Evolutionary conservation across 2,797 vertebrate genomes (phyloP).

Genomic region (Hemibagrus guttatus): DNA sequence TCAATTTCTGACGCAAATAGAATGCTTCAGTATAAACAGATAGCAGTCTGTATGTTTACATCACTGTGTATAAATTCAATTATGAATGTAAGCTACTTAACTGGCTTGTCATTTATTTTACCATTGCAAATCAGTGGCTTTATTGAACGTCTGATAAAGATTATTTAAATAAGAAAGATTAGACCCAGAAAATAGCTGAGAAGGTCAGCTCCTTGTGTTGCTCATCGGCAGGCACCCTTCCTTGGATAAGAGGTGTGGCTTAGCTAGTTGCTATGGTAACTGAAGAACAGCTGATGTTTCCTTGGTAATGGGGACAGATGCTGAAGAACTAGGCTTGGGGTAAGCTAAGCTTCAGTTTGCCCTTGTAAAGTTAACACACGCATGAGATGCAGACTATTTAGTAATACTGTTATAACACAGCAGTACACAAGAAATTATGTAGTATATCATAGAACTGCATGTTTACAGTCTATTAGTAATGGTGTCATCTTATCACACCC

Average conservation of each 20-base stretch:
- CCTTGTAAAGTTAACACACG: conserved; percentile 32
- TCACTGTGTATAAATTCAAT: not conserved
- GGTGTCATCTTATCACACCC: not conserved
- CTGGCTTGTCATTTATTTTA: conserved; percentile 3
- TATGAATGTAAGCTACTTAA: not conserved
- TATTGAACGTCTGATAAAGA: not conserved
- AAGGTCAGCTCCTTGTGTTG: conserved; percentile 56
- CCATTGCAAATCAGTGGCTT: not conserved
- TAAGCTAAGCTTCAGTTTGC: conserved; percentile 27
- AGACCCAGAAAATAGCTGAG: conserved; percentile 43
- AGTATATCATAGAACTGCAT: too few species aligned
- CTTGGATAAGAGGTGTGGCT: conserved; percentile 42
- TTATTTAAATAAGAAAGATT: conserved; percentile 21
- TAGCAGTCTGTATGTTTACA: not conserved
- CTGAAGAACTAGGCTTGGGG: conserved; percentile 52
- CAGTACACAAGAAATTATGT: not conserved
- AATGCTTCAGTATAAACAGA: conserved; percentile 12
- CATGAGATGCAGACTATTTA: not conserved
- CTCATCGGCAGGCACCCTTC: conserved; percentile 44
- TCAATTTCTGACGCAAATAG: conserved; percentile 11
- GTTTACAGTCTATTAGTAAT: not conserved
- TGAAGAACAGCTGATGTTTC: conserved; percentile 64
- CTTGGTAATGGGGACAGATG: conserved; percentile 67
- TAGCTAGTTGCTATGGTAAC: conserved; percentile 66
- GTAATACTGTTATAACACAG: not conserved